phyloP scores from a whole-genome alignment of 1,140 invertebrate genomes.

The Caenorhabditis inopinata region DNA sequence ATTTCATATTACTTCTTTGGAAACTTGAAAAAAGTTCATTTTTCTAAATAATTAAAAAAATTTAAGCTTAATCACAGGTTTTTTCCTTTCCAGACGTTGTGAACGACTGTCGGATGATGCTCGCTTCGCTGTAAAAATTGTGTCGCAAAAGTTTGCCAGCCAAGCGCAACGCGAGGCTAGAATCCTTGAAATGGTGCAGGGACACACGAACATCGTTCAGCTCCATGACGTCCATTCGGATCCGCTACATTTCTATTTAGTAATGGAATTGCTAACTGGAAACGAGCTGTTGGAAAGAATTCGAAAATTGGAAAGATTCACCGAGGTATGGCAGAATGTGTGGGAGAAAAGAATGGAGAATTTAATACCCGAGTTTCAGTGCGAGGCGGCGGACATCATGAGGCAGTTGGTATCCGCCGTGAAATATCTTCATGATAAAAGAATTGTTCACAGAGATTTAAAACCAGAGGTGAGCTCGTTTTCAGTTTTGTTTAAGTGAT shows the following conservation, averaged over 20 bases:
- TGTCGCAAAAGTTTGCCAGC: conserved; percentile 74
- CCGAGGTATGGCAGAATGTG: conserved; percentile 67
- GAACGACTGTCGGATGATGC: conserved; percentile 75
- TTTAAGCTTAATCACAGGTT: too few relatives aligned
- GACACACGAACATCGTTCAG: conserved; percentile 83
- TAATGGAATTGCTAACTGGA: conserved; percentile 77
- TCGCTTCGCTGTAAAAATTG: conserved; percentile 86
- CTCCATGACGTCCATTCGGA: conserved; percentile 80
- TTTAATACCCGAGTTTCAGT: conserved; percentile 29
- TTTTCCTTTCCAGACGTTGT: conserved; percentile 72
- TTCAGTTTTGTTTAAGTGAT: neutral
- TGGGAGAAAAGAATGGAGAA: neutral
- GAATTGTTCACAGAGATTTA: conserved; percentile 83
- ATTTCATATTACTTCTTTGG: neutral
- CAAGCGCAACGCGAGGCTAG: conserved; percentile 78
- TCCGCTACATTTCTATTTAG: conserved; percentile 70
- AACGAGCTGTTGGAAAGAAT: conserved; percentile 81
- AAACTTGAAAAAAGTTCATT: neutral
- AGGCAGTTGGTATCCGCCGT: conserved; percentile 79
- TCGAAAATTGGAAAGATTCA: conserved; percentile 73
- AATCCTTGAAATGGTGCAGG: conserved; percentile 77
- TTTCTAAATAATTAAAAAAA: too few relatives aligned
- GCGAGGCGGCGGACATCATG: conserved; percentile 75
- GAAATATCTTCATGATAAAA: conserved; percentile 77
- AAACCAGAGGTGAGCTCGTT: conserved; percentile 76